These are phyloP conservation scores for Psammodynastes pulverulentus DNA, from an alignment of 2,113 vertebrate genomes.

Conservation along the genomic window DNA sequence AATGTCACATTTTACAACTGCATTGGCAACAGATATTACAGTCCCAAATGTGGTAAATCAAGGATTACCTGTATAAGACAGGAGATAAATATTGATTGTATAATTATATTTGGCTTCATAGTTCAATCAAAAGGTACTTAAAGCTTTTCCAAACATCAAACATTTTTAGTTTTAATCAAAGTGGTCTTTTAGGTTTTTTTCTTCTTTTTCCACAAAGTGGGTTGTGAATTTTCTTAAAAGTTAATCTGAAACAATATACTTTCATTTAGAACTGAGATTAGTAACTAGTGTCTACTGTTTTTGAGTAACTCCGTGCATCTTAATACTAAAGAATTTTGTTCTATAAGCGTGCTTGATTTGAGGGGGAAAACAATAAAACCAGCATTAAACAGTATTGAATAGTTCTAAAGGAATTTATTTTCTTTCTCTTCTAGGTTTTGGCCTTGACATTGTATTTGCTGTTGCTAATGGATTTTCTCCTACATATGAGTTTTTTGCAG, in stretches of 20 bases:
- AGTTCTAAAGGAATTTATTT: constrained; percentile 36
- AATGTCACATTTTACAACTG: background rate
- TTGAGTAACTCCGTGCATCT: background rate
- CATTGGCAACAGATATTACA: background rate
- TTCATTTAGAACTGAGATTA: background rate
- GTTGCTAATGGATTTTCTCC: constrained; percentile 76
- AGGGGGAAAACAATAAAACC: background rate
- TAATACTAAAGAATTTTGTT: background rate
- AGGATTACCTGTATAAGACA: background rate
- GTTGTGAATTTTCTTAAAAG: background rate
- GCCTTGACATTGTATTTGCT: constrained; percentile 76
- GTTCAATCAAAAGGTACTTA: background rate
- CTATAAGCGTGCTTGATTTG: background rate
- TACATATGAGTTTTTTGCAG: constrained; percentile 72
- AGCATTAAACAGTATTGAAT: background rate
- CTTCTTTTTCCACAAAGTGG: background rate
- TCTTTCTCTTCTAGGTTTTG: constrained; percentile 70
- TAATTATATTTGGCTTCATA: background rate
- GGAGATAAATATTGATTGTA: background rate
- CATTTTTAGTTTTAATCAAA: background rate
- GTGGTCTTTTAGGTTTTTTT: background rate
- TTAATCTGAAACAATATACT: background rate
- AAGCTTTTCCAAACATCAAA: background rate
- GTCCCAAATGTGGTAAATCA: background rate
- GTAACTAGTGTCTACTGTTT: background rate